Conservation (phyloP, 2,797 vertebrate genomes). For the Chelon auratus region DNA sequence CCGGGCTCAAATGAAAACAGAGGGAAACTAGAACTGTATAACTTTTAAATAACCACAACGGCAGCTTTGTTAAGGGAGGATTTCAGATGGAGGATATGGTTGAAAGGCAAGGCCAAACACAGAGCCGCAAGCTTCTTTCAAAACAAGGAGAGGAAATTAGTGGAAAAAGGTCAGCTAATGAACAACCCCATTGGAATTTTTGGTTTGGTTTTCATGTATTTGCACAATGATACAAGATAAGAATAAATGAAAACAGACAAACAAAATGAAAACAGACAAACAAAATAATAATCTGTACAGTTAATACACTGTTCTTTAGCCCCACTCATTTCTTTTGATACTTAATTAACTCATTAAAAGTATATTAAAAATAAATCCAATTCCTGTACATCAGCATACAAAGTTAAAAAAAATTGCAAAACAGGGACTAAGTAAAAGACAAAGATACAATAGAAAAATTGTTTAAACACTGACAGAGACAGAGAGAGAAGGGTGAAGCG, state of each 20-base stretch:
- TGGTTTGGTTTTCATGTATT: constrained; percentile 32
- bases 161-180: constrained; percentile 32
- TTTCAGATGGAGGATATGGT: constrained; percentile 16
- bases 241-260: not conserved
- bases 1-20: constrained; percentile 5
- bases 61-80: not conserved
- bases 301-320: not conserved
- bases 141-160: constrained; percentile 44
- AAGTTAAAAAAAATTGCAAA: not conserved
- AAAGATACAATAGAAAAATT: not conserved
- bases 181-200: constrained; percentile 24
- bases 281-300: constrained; percentile 7
- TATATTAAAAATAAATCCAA: not conserved
- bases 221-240: constrained; percentile 29
- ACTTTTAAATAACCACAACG: not conserved
- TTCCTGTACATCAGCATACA: not conserved
- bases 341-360: not conserved
- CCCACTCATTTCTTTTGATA: not conserved
- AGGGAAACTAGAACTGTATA: not conserved
- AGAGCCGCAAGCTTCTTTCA: constrained; percentile 14
- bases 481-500: not conserved
- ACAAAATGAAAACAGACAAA: constrained; percentile 10
- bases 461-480: not conserved
- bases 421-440: not conserved
- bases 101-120: constrained; percentile 30